These are phyloP conservation scores for Keiferia lycopersicella DNA, from an alignment of 2,888 invertebrate species.

Conservation along the genomic window DNA sequence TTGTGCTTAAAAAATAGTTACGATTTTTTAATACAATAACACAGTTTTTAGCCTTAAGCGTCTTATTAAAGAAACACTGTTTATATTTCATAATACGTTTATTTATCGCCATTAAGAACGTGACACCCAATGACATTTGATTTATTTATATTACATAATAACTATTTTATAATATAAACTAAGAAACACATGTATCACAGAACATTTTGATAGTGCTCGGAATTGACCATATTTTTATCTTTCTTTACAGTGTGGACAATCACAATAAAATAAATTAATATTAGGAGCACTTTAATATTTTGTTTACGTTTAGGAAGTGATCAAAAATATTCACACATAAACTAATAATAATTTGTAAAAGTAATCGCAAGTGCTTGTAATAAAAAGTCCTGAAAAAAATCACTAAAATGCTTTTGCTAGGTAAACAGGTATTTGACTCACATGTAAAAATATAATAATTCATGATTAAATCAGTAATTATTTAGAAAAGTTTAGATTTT, in stretches of 20 bases:
- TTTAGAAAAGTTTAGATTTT: too few relatives aligned
- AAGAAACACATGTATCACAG: constrained; percentile 78
- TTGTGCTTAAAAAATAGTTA: too few relatives aligned
- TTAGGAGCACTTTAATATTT: constrained; percentile 23
- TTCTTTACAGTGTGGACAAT: constrained; percentile 61
- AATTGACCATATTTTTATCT: constrained; percentile 70
- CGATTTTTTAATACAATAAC: too few relatives aligned
- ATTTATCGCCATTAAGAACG: constrained; percentile 71
- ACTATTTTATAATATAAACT: constrained; percentile 53
- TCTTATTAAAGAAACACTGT: constrained; percentile 35
- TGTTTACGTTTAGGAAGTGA: background rate
- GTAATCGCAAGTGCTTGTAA: background rate
- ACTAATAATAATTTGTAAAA: too few relatives aligned
- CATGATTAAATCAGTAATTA: too few relatives aligned
- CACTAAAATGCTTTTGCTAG: too few relatives aligned
- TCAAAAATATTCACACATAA: too few relatives aligned
- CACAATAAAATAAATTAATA: constrained; percentile 39
- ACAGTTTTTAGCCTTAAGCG: too few relatives aligned
- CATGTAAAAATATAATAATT: too few relatives aligned
- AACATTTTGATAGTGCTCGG: constrained; percentile 78
- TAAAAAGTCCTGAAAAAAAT: background rate
- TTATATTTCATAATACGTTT: constrained; percentile 62
- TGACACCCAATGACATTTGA: constrained; percentile 69
- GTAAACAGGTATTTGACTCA: too few relatives aligned
- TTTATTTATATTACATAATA: constrained; percentile 35